Conservation (phyloP, 2,113 vertebrate genomes). For the Lepisosteus osseus region DNA sequence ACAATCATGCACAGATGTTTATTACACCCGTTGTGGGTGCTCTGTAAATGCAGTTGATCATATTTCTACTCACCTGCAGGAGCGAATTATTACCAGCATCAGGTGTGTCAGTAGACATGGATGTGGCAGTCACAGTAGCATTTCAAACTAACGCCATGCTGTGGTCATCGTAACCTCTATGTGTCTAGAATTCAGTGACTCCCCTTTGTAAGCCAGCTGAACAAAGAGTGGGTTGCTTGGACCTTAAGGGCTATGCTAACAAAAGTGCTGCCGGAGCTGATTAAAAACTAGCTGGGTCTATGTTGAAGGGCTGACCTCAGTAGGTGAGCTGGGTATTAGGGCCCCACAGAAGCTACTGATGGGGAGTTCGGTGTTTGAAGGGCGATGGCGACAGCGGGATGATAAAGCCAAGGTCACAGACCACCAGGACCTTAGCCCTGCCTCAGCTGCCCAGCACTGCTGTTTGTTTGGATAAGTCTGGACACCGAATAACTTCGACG, state of each 20-base stretch:
- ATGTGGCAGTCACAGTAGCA: constrained; percentile 41
- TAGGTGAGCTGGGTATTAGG: constrained; percentile 34
- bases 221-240: constrained; percentile 54
- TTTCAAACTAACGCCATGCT: constrained; percentile 53
- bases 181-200: constrained; percentile 46
- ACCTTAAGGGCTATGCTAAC: constrained; percentile 43
- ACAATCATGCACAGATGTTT: too few relatives aligned
- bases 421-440: constrained; percentile 50
- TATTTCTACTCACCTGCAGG: too few relatives aligned
- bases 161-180: constrained; percentile 57
- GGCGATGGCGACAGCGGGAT: constrained; percentile 39
- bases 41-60: too few relatives aligned
- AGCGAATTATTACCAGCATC: neutral
- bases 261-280: constrained; percentile 30
- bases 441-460: constrained; percentile 60
- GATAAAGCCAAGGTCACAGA: constrained; percentile 73
- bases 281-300: constrained; percentile 56
- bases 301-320: constrained; percentile 54
- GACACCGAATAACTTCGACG: constrained; percentile 51
- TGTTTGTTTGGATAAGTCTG: constrained; percentile 75
- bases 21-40: too few relatives aligned
- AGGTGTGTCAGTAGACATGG: constrained; percentile 11
- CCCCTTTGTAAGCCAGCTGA: constrained; percentile 52
- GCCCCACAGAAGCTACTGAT: constrained; percentile 56
- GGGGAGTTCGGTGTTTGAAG: constrained; percentile 55